phyloP scores from a whole-genome alignment of 2,113 vertebrate species.

The Bolborhynchus lineola region DNA sequence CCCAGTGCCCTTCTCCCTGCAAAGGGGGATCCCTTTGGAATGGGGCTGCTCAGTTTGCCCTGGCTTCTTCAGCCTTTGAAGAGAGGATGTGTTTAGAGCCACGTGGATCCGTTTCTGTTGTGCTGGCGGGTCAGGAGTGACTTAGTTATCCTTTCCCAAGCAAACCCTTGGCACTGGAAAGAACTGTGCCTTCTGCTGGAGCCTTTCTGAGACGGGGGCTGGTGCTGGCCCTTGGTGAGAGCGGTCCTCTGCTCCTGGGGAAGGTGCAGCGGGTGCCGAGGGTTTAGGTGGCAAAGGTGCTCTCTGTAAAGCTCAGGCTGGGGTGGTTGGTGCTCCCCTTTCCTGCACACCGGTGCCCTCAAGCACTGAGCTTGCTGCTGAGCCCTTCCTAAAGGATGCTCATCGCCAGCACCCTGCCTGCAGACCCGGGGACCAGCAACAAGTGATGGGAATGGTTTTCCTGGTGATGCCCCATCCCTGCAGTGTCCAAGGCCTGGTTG shows the following conservation, averaged over 20 bases:
- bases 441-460: rapidly evolving
- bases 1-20: background rate
- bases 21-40: background rate
- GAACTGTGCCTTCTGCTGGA: background rate
- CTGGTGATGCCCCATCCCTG: rapidly evolving
- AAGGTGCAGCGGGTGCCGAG: background rate
- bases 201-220: rapidly evolving
- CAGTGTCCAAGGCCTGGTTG: background rate
- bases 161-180: background rate
- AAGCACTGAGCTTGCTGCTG: background rate
- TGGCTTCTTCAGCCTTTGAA: background rate
- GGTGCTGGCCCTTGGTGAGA: background rate
- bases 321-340: background rate
- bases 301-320: rapidly evolving
- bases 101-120: background rate
- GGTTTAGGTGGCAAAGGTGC: background rate
- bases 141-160: background rate
- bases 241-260: background rate
- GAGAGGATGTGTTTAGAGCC: background rate
- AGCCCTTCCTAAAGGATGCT: background rate
- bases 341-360: rapidly evolving
- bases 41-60: rapidly evolving
- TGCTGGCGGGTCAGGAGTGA: background rate
- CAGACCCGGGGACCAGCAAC: background rate
- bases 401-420: background rate